Evolutionary conservation across 2,113 vertebrate species (phyloP).

Genomic region (Parotia lawesii): DNA sequence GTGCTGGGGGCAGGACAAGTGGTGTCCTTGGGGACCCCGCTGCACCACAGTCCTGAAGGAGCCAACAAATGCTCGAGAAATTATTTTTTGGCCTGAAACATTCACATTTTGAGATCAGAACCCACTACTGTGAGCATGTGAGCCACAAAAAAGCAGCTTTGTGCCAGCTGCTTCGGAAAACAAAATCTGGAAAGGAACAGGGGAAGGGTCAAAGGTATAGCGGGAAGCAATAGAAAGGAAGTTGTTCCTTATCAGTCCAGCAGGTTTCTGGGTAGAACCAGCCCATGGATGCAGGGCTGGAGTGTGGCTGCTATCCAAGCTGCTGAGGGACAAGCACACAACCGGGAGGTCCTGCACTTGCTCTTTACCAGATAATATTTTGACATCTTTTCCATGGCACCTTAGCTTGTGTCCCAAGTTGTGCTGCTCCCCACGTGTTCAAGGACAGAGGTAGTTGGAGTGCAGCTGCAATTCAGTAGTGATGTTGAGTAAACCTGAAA

Average conservation of each 20-base stretch:
- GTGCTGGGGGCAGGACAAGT: neutral
- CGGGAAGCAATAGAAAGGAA: neutral
- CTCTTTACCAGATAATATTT: neutral
- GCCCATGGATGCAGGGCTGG: neutral
- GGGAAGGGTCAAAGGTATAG: neutral
- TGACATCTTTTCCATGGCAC: neutral
- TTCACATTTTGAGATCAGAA: neutral
- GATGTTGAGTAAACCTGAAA: neutral
- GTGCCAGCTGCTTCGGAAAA: neutral
- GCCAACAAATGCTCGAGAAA: neutral
- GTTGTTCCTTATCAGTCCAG: neutral
- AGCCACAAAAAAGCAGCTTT: neutral
- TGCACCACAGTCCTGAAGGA: neutral
- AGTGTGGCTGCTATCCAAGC: rapidly evolving
- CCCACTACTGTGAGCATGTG: neutral
- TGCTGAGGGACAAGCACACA: neutral
- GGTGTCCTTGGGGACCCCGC: rapidly evolving
- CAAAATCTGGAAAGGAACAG: neutral
- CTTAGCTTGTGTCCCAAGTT: neutral
- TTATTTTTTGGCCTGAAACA: neutral
- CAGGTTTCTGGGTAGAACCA: neutral
- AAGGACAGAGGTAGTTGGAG: neutral
- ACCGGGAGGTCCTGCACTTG: neutral
- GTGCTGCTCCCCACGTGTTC: neutral
- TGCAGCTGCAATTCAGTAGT: neutral